Evolutionary conservation across 2,888 invertebrate genomes (phyloP), one percentile per base, ranked within the genome.

Genomic region (Eristalinus sepulchralis): DNA sequence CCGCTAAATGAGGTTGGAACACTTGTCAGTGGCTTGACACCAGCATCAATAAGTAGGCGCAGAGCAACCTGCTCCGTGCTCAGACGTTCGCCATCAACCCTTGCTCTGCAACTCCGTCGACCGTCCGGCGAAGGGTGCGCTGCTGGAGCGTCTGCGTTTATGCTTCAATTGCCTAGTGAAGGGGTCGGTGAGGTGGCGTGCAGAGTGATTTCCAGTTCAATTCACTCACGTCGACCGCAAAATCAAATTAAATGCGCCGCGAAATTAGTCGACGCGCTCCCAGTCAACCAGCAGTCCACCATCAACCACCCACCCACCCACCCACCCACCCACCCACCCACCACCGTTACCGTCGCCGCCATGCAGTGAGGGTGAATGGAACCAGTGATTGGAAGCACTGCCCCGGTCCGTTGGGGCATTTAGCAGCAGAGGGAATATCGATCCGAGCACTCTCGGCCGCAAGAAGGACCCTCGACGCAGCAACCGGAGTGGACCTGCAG

Each of bases 221-320:
- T 75, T 83, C 78, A 57, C 62, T 60, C 82, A 84, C 84, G 76
- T 85, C 80, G 72, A 87, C 89, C 89, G 79, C 89, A 89, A 89
- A 89, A 88, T 89, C 88, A 88, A 89, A 89, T 89, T 89, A 88
- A 89, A 89, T 89, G 88, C 83, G 88, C 88, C 88, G 82, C 57
- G 81, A 89, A 89, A 88, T 89, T 88, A 89, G 88, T 88, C 85
- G 88, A 83, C 88, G 57, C 22, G 71, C 33, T 13, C 22, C 22
- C 73, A 17, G 6, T 11, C 34, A 47, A 5, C 27, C 2, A 27
- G 27, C 27, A 27, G 5, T 22, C n/a, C 33, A 64, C 6, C 57
- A 57, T 17, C 57, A 8, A 8, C 2, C 22, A 10, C 9, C 57
- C 24, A 0, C 24, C 20, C 33, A 1, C n/a, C 17, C 68, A 20